Percentiles rank a stretch among this genome's conserved stretches.
Conservation (phyloP, 2,888 invertebrate species). For the Trichogramma dendrolimi region DNA sequence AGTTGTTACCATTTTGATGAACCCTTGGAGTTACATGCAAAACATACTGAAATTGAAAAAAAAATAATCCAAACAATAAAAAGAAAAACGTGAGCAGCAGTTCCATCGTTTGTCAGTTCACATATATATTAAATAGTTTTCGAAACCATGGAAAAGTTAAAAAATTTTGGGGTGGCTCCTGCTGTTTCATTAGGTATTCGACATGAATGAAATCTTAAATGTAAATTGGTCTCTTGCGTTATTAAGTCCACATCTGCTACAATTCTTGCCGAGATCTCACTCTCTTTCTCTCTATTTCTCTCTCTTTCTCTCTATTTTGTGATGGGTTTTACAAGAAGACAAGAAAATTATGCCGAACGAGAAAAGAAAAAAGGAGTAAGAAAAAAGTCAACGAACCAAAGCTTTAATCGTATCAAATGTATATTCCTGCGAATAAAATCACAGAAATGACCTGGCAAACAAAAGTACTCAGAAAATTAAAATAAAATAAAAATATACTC, state of each 20-base stretch:
- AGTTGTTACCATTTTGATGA: too few relatives aligned
- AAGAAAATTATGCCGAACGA: conserved; percentile 17
- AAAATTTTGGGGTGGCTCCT: too few relatives aligned
- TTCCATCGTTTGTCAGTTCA: too few relatives aligned
- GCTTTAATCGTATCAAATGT: background rate
- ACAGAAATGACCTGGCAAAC: background rate
- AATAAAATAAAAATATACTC: background rate
- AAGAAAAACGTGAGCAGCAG: too few relatives aligned
- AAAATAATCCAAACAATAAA: too few relatives aligned
- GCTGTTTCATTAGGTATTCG: conserved; percentile 32
- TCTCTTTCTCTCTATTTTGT: background rate
- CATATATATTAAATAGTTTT: too few relatives aligned
- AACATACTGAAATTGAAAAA: too few relatives aligned
- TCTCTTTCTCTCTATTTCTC: conserved; percentile 4
- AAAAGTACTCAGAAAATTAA: background rate
- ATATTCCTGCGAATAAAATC: background rate
- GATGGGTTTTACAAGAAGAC: background rate
- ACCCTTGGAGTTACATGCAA: too few relatives aligned
- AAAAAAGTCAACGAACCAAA: background rate
- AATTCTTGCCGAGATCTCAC: conserved; percentile 4
- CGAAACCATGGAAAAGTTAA: too few relatives aligned
- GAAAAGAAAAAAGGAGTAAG: background rate
- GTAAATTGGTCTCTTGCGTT: conserved; percentile 35
- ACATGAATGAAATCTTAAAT: conserved; percentile 44
- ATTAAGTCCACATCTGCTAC: conserved; percentile 12